phyloP scores from a whole-genome alignment of 1,140 invertebrate species.

The Pinna nobilis region DNA sequence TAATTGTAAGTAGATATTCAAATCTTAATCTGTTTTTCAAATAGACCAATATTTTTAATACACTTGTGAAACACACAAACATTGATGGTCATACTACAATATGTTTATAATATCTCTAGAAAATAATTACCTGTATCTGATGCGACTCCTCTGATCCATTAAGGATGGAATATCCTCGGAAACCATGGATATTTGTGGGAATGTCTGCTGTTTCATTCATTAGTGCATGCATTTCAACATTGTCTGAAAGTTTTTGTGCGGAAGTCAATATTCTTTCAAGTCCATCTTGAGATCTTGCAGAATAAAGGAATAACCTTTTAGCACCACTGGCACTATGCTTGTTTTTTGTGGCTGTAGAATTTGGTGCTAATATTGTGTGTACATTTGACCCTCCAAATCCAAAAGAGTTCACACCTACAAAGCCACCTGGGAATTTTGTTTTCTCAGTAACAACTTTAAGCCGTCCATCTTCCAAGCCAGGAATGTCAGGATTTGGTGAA shows the following conservation, averaged over 20 bases:
- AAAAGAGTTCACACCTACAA: slow-evolving; percentile 94
- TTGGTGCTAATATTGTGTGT: slow-evolving; percentile 88
- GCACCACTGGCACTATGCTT: not conserved
- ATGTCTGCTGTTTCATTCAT: slow-evolving; percentile 84
- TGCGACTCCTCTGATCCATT: slow-evolving; percentile 64
- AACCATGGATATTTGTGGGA: slow-evolving; percentile 82
- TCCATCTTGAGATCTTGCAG: slow-evolving; percentile 89
- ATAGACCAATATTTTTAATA: too few species aligned
- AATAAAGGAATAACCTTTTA: slow-evolving; percentile 84
- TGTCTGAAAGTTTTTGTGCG: slow-evolving; percentile 73
- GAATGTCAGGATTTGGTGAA: slow-evolving; percentile 90
- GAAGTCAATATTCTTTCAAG: slow-evolving; percentile 83
- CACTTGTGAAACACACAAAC: too few species aligned
- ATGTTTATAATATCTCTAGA: too few species aligned
- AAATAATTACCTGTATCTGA: slow-evolving; percentile 62
- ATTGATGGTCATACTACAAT: too few species aligned
- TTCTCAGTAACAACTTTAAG: slow-evolving; percentile 90
- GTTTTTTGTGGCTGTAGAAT: slow-evolving; percentile 11
- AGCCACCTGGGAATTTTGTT: slow-evolving; percentile 87
- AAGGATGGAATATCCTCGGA: slow-evolving; percentile 86
- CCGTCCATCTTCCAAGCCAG: slow-evolving; percentile 88
- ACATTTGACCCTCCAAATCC: slow-evolving; percentile 98
- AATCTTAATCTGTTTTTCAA: too few species aligned
- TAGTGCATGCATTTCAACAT: slow-evolving; percentile 86
- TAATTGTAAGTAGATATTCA: too few species aligned